Evolutionary conservation across 1,140 invertebrate genomes (phyloP), one percentile per base, ranked within the genome.

Genomic region (Drosophila ironensis): DNA sequence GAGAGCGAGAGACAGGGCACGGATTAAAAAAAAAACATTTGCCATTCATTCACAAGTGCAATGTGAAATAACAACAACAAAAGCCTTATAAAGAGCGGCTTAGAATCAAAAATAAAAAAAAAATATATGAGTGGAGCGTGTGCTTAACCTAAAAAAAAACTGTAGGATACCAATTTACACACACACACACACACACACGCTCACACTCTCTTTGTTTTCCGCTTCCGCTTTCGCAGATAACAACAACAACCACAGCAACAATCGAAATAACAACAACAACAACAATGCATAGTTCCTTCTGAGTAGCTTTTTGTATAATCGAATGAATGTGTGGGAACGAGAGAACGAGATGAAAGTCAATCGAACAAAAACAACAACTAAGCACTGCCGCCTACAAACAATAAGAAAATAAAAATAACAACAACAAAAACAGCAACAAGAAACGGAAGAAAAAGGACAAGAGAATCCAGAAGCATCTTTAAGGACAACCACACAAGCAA

Each of bases 61-160:
- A 52, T 45, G 69, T 16, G 42, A 12, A 53, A 45, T n/a, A 59
- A 8, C 25, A 70, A 46, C 44, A 64, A 51, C 51, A 40, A 50
- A 42, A 60, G 38, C 22, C 56, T 27, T 16, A 69, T 56, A 68
- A 64, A 56, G 50, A 40, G 77, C 61, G 68, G 69, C 72, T 82
- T 75, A 82, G 73, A 37, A 41, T 42, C 7, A 20, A 57, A 37
- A 25, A 63, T 22, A 40, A 41, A 12, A 56, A 37, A 19, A 72
- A 40, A 6, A 73, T 67, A 53, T 59, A 61, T 71, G 74, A 82
- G 80, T 80, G 80, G 80, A 84, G 60, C 78, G 80, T 42, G 80
- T 86, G 80, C 80, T 84, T 84, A 84, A 84, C 80, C 80, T 87
- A 84, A 84, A 84, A 84, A 59, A 84, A 84, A 84, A 86, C 54